phyloP scores from a whole-genome alignment of 2,113 vertebrate genomes.

The Struthio camelus region DNA sequence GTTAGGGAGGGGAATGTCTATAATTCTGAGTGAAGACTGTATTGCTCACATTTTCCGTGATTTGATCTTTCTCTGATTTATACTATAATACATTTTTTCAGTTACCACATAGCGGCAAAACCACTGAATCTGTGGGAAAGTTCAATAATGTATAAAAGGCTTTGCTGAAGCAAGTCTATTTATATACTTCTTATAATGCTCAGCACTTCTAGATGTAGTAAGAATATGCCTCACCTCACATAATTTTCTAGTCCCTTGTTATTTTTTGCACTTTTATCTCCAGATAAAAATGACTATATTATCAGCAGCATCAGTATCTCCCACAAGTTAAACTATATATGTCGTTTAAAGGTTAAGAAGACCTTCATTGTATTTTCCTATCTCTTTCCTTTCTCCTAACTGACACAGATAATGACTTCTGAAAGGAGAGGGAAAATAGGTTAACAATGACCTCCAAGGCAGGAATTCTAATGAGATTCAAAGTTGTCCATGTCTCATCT shows the following conservation, averaged over 20 bases:
- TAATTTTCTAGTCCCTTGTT: background rate
- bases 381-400: background rate
- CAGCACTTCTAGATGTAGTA: background rate
- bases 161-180: conserved; percentile 3
- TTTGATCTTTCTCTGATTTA: background rate
- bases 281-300: background rate
- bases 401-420: conserved; percentile 44
- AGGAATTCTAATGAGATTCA: conserved; percentile 56
- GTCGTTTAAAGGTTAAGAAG: conserved; percentile 25
- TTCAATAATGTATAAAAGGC: background rate
- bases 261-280: background rate
- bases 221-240: background rate
- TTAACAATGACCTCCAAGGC: conserved; percentile 50
- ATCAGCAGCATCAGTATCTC: background rate
- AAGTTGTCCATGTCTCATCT: conserved; percentile 3
- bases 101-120: background rate
- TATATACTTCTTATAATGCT: background rate
- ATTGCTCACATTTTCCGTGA: background rate
- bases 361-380: background rate
- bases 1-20: background rate
- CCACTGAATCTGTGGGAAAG: background rate
- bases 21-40: background rate
- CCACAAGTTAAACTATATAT: background rate
- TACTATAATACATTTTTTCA: background rate
- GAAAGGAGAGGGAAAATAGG: conserved; percentile 44